phyloP scores from a whole-genome alignment of 2,113 vertebrate species.

The Lichenostomus cassidix region DNA sequence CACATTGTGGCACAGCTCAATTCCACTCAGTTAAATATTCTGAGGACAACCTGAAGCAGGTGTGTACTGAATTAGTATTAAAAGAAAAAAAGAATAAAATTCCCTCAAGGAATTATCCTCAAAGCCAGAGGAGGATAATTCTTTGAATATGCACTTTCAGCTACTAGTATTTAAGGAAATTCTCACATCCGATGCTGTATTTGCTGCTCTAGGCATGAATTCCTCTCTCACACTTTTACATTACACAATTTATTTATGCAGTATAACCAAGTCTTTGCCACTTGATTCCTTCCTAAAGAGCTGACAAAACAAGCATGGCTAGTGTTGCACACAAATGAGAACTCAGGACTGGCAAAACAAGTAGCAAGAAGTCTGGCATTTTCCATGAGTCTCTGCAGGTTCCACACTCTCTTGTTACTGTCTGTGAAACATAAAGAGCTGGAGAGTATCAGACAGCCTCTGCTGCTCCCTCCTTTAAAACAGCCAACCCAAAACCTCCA shows the following conservation, averaged over 20 bases:
- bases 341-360: background rate
- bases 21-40: background rate
- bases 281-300: background rate
- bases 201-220: background rate
- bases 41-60: background rate
- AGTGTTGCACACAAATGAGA: background rate
- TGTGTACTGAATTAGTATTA: background rate
- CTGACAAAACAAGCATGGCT: background rate
- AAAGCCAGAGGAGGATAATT: background rate
- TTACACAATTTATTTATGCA: background rate
- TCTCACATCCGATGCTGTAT: background rate
- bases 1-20: background rate
- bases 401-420: background rate
- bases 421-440: background rate
- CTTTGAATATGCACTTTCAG: background rate
- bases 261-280: background rate
- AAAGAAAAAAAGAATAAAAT: background rate
- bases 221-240: background rate
- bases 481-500: background rate
- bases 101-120: no score
- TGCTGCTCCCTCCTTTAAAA: background rate
- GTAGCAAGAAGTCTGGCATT: background rate
- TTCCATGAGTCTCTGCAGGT: background rate
- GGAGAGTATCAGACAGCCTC: background rate
- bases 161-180: background rate